A percentile compares a stretch with the other conserved stretches of the same genome.
Conservation (phyloP, 1,140 invertebrate genomes). For the Pemphigus obesinymphae region DNA sequence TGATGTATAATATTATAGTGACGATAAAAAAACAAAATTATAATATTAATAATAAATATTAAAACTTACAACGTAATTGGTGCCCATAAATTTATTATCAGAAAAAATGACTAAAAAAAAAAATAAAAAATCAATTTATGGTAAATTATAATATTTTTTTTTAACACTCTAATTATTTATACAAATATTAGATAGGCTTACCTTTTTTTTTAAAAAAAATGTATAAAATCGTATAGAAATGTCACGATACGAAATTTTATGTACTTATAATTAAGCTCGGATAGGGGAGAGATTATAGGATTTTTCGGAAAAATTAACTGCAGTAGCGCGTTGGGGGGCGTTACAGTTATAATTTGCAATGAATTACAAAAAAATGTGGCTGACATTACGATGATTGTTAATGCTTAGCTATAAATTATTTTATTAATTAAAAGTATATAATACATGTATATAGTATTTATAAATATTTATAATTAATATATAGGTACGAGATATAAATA, state of each 20-base stretch:
- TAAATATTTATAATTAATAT: conserved; percentile 3
- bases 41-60: background rate
- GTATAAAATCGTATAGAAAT: conserved; percentile 12
- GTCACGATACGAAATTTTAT: background rate
- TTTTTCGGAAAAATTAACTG: background rate
- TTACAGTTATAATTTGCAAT: background rate
- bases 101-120: background rate
- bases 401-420: conserved; percentile 4
- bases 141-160: background rate
- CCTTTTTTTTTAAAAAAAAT: background rate
- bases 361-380: background rate
- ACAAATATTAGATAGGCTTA: conserved; percentile 3
- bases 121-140: background rate
- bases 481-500: conserved; percentile 8
- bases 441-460: background rate
- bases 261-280: conserved; percentile 3
- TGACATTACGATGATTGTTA: background rate
- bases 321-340: background rate
- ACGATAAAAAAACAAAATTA: background rate
- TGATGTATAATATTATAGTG: background rate
- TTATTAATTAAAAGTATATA: conserved; percentile 25
- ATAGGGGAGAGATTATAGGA: background rate
- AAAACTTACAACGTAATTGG: conserved; percentile 29
- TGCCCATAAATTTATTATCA: conserved; percentile 15
- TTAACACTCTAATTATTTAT: background rate